phyloP scores from a whole-genome alignment of 2,797 vertebrate genomes.

The Rhynchotus rufescens region DNA sequence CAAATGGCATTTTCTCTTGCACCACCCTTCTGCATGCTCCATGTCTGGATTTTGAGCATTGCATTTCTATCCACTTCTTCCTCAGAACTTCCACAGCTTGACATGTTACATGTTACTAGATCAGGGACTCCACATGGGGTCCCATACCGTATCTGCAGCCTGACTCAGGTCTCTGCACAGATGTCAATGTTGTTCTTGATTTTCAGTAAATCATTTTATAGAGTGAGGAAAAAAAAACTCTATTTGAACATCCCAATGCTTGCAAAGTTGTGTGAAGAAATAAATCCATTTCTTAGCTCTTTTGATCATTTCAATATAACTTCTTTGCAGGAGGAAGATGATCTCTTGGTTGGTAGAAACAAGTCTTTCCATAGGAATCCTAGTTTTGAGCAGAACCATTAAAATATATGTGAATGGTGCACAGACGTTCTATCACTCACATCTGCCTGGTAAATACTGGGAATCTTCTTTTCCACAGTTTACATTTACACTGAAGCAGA shows the following conservation, averaged over 20 bases:
- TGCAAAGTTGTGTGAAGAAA: not conserved
- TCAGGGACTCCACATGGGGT: not conserved
- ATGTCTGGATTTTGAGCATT: not conserved
- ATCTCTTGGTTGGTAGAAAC: not conserved
- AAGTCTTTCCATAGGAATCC: not conserved
- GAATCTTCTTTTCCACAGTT: not conserved
- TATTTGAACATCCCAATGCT: not conserved
- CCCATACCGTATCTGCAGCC: not conserved
- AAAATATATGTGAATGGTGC: not conserved
- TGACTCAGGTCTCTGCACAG: not conserved
- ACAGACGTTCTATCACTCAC: rapidly evolving
- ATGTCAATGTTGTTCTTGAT: not conserved
- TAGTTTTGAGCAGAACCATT: no score
- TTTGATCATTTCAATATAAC: not conserved
- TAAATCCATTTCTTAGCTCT: not conserved
- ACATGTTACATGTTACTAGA: rapidly evolving
- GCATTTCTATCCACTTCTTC: not conserved
- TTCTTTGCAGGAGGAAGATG: not conserved
- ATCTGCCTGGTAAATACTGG: not conserved
- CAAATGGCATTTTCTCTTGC: not conserved
- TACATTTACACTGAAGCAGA: no score
- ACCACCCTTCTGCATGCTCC: not conserved
- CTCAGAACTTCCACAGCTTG: not conserved
- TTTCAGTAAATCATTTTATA: not conserved
- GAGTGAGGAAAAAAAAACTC: not conserved